phyloP scores from a whole-genome alignment of 2,888 invertebrate species.

The Lucinisca nassula region DNA sequence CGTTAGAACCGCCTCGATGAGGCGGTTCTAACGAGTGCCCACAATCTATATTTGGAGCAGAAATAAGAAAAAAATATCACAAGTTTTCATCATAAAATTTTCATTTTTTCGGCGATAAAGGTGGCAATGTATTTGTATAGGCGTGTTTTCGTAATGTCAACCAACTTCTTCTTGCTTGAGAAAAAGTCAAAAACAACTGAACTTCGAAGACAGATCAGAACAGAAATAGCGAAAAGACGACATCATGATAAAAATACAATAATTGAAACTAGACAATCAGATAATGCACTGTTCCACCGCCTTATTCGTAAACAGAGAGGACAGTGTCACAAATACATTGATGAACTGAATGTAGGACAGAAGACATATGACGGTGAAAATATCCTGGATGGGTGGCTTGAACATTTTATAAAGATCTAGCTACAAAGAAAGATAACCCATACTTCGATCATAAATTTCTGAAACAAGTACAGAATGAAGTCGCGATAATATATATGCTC shows the following conservation, averaged over 20 bases:
- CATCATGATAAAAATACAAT: background rate
- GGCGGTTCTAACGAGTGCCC: too few species aligned
- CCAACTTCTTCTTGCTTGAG: background rate
- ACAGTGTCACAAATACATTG: background rate
- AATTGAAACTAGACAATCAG: background rate
- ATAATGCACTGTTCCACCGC: background rate
- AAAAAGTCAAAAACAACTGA: too few species aligned
- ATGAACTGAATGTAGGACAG: background rate
- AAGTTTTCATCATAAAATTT: too few species aligned
- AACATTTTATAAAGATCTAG: background rate
- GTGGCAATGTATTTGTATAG: too few species aligned
- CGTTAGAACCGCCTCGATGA: too few species aligned
- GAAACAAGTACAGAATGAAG: background rate
- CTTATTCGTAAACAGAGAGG: background rate
- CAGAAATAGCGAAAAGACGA: background rate
- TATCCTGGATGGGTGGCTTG: background rate
- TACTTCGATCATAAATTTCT: background rate
- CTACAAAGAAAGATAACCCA: background rate
- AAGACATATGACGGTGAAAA: background rate
- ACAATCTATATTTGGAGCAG: too few species aligned
- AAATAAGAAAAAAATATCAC: too few species aligned
- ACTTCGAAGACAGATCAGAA: background rate
- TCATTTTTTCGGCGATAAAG: too few species aligned
- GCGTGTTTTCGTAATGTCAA: too few species aligned
- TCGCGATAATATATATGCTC: background rate